Evolutionary conservation across 2,113 vertebrate species (phyloP), one percentile per base, ranked within the genome.

Genomic region (Rousettus leschenaultii): DNA sequence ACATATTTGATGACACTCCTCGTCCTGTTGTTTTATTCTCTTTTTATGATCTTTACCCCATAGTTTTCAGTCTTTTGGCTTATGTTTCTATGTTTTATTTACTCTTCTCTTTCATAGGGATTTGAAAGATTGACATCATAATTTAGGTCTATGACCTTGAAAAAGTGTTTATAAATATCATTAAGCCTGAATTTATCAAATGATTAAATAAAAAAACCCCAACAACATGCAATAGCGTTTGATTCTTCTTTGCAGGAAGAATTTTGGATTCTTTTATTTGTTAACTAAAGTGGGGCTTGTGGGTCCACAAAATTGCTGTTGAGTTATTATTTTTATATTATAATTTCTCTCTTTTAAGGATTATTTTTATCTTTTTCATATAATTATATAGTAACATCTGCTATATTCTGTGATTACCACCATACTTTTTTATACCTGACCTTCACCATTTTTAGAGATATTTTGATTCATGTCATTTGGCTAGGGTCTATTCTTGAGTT

Each of bases 41-140:
- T 53, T 85, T 89, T 74, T 22, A 85, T 91, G 45, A 90, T 53
- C 30, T 87, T 68, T 73, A 55, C n/a, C 22, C 53, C 8, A n/a
- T 65, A 11, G 18, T n/a, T 96, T 93, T 78, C 18, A 88, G 1
- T 66, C 14, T 71, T 55, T 40, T 75, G 38, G 10, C 43, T 10
- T 92, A 38, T 45, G 48, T 78, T 96, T 93, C 71, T 87, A 2
- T 84, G 21, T 91, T 95, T 88, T 61, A 78, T 91, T 97, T 84
- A 30, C n/a, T 84, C 93, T 85, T 84, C 38, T 94, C 38, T 91
- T 91, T 93, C 38, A 55, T 66, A 77, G 40, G 38, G 38, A 48
- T 90, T 89, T 80, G 73, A 96, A 86, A 74, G 11, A 9, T 45
- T 79, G 40, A 74, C 51, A 45, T 85, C 61, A 61, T 65, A 84